Evolutionary conservation across 2,113 vertebrate genomes (phyloP), one percentile per base, ranked within the genome.

Genomic region (Hoplias malabaricus): DNA sequence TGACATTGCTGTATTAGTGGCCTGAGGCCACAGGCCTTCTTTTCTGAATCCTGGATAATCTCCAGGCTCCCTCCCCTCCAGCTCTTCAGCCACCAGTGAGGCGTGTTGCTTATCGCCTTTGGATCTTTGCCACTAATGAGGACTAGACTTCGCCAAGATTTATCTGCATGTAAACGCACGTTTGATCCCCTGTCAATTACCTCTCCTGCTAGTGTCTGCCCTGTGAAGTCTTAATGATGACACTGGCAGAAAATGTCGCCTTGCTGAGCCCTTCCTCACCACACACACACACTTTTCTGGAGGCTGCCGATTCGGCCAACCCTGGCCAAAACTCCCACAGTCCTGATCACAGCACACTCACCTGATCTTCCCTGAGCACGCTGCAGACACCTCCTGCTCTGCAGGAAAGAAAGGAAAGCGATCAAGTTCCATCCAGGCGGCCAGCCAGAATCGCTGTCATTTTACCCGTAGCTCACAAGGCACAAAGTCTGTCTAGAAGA

Each of bases 191-290:
- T 46, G 34, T 77, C 73, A 82, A 27, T 77, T 77, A 50, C 77
- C 77, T 74, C 11, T 75, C 29, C 73, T 70, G 57, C 54, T 73
- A 43, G 67, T 25, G 36, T 81, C 75, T 70, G 69, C 59, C 73
- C 62, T 78, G 69, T 78, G 40, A 75, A 61, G 66, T 83, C 78
- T 81, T 79, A 80, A 83, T 80, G 78, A 78, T 72, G 63, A 71
- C 62, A 27, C 59, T 80, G 73, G 38, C 19, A 72, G 43, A 50
- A n/a, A 23, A 81, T 42, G 65, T 42, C 33, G 57, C 42, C 25
- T 53, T n/a, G 56, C 54, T 69, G 68, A 21, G 19, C 57, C 33
- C 33, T 36, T 19, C 71, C 14, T 46, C 46, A 8, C 40, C 25
- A 38, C 61, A 36, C 5, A 27, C 12, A 6, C 29, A 8, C 7